Conservation (phyloP, 1,140 invertebrate genomes). For the Laupala kohalensis region DNA sequence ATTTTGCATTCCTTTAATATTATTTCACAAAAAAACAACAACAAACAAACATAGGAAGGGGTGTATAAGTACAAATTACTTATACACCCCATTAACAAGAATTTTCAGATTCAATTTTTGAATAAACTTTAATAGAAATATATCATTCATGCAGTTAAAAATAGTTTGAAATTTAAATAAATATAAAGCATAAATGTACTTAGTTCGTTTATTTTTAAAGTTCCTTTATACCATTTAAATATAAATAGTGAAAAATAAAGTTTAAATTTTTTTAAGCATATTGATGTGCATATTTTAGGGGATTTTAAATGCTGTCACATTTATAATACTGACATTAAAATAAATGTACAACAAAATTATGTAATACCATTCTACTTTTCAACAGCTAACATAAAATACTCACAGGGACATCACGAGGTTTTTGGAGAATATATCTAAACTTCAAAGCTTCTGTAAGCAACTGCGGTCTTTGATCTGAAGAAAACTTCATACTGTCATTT, state of each 20-base stretch:
- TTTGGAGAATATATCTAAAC: conserved; percentile 65
- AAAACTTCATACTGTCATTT: conserved; percentile 89
- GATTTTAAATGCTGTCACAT: neutral
- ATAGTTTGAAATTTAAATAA: neutral
- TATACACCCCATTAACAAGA: too few relatives aligned
- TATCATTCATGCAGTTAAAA: neutral
- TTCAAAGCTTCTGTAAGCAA: conserved; percentile 83
- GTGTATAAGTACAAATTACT: too few relatives aligned
- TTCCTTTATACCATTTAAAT: neutral
- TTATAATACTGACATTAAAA: neutral
- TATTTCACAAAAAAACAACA: too few relatives aligned
- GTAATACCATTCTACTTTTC: neutral
- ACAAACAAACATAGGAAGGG: too few relatives aligned
- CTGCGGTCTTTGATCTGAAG: conserved; percentile 86
- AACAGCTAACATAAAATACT: conserved; percentile 22
- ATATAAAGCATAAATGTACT: neutral
- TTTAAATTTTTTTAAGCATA: neutral
- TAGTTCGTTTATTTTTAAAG: too few relatives aligned
- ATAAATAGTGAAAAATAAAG: neutral
- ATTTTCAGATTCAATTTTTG: too few relatives aligned
- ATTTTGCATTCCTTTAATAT: too few relatives aligned
- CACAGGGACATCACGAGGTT: conserved; percentile 59
- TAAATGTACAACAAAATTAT: neutral
- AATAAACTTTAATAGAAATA: too few relatives aligned
- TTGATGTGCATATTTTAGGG: neutral